A percentile compares a stretch with the other conserved stretches of the same genome.
phyloP scores from a whole-genome alignment of 2,113 vertebrate species.

The Platichthys stellatus region DNA sequence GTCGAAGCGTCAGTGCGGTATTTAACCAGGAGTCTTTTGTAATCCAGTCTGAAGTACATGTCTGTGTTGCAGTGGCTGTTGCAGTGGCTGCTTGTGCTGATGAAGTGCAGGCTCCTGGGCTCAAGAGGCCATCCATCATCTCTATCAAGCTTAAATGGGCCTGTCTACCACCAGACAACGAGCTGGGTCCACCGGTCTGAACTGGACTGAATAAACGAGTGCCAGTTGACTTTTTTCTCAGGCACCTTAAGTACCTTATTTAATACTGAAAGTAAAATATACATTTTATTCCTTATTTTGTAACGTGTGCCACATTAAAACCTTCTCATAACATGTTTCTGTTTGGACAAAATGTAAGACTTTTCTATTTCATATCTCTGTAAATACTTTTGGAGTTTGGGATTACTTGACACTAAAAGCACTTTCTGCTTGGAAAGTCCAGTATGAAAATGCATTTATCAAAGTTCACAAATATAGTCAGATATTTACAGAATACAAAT shows the following conservation, averaged over 20 bases:
- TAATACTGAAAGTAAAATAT: neutral
- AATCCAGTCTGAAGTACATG: neutral
- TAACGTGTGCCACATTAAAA: neutral
- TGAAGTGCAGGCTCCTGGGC: conserved; percentile 59
- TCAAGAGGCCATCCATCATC: conserved; percentile 76
- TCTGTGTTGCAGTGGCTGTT: conserved; percentile 31
- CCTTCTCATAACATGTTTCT: neutral
- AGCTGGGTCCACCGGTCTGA: conserved; percentile 35
- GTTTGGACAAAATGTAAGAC: neutral
- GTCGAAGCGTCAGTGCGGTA: neutral
- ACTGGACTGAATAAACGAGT: conserved; percentile 59
- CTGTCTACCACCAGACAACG: conserved; percentile 58
- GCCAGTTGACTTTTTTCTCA: neutral
- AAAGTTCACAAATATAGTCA: too few relatives aligned
- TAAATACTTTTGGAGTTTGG: too few relatives aligned
- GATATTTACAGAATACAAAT: too few relatives aligned
- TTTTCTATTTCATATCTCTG: too few relatives aligned
- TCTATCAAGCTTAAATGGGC: conserved; percentile 69
- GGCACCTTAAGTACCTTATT: too few relatives aligned
- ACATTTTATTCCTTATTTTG: neutral
- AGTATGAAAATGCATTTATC: too few relatives aligned
- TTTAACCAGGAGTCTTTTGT: neutral
- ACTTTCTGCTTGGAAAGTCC: too few relatives aligned
- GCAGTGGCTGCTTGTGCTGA: conserved; percentile 50
- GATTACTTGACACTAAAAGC: too few relatives aligned